A percentile compares a stretch with the other conserved stretches of the same genome.
Conservation (phyloP, 2,888 invertebrate species). For the Eupithecia tripunctaria region DNA sequence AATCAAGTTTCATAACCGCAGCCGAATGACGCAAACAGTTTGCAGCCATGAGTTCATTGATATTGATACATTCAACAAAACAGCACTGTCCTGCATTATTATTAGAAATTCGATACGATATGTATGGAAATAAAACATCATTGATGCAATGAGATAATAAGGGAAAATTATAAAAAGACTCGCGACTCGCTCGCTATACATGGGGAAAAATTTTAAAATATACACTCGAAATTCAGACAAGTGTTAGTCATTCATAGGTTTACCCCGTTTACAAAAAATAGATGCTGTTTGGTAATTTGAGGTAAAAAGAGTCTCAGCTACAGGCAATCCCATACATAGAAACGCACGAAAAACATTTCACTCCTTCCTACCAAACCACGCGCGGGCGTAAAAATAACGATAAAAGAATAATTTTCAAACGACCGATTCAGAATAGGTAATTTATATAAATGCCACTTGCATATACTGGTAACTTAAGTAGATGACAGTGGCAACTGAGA, state of each 20-base stretch:
- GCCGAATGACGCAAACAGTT: constrained; percentile 35
- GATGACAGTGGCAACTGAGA: not conserved
- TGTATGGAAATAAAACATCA: not conserved
- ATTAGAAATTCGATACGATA: constrained; percentile 9
- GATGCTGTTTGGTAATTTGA: no score
- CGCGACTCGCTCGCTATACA: not conserved
- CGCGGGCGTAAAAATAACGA: not conserved
- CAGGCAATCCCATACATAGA: not conserved
- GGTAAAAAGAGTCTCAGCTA: no score
- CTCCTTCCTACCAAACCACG: no score
- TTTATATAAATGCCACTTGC: not conserved
- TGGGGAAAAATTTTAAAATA: not conserved
- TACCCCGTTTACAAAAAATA: no score
- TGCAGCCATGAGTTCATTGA: constrained; percentile 33
- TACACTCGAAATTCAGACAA: not conserved
- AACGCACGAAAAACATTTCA: no score
- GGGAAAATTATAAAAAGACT: not conserved
- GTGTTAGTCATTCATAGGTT: no score
- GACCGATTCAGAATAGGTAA: not conserved
- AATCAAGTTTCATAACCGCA: constrained; percentile 36
- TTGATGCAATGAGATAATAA: not conserved
- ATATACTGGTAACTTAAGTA: not conserved
- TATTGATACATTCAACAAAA: constrained; percentile 31
- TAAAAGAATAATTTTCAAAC: not conserved
- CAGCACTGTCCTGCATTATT: constrained; percentile 1